phyloP scores from a whole-genome alignment of 2,113 vertebrate genomes.

The Benitochromis conjunctus region DNA sequence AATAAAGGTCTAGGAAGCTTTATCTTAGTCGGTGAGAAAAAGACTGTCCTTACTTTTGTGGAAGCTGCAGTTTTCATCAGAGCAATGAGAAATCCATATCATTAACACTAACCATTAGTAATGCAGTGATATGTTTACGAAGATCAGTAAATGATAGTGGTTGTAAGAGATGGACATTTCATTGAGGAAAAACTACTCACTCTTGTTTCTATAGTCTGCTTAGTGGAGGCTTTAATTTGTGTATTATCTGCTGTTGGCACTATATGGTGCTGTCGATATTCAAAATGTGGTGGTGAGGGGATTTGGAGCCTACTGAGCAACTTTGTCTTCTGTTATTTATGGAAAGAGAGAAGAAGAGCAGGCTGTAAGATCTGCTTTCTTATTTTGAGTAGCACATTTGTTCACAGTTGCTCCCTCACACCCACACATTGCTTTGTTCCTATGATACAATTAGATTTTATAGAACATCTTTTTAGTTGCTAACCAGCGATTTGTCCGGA shows the following conservation, averaged over 20 bases:
- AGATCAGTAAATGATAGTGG: not conserved
- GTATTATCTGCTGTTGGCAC: not conserved
- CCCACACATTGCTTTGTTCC: conserved; percentile 33
- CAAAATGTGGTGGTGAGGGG: not conserved
- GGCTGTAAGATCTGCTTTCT: conserved; percentile 4
- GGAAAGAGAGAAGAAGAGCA: not conserved
- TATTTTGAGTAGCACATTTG: conserved; percentile 56
- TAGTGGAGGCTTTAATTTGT: not conserved
- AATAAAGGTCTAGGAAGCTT: not conserved
- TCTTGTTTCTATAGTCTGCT: not conserved
- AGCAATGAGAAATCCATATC: not conserved
- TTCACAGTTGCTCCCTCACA: conserved; percentile 44
- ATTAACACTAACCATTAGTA: not conserved
- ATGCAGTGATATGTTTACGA: not conserved
- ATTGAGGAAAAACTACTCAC: not conserved
- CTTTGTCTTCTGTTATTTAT: conserved; percentile 21
- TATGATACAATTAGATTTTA: conserved; percentile 15
- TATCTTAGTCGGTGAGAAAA: not conserved
- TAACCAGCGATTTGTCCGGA: not conserved
- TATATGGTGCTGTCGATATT: not conserved
- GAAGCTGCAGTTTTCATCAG: not conserved
- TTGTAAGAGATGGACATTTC: not conserved
- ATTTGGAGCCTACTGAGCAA: not conserved
- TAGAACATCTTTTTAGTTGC: conserved; percentile 12
- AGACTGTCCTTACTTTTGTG: not conserved